phyloP scores from a whole-genome alignment of 37 sponge, comb jelly and placozoan genomes.

The Diacarnus erythraeanus region DNA sequence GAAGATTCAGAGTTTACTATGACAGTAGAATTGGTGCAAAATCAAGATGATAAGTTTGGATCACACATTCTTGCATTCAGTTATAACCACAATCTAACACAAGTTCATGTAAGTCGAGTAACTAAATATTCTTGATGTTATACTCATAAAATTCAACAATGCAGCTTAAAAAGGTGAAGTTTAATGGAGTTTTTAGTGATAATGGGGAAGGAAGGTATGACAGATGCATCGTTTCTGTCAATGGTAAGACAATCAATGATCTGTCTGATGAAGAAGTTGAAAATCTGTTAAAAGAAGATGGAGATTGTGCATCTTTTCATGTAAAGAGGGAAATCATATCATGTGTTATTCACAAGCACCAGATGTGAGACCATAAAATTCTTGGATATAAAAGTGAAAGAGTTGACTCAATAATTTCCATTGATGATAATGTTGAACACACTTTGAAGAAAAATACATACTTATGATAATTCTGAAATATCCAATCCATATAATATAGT shows the following conservation, averaged over 20 bases:
- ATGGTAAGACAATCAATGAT: conserved; percentile 42
- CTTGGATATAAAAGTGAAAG: not conserved
- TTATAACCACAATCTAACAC: conserved; percentile 25
- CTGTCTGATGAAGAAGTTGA: conserved; percentile 44
- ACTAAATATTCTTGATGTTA: too few species aligned
- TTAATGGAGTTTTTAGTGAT: conserved; percentile 34
- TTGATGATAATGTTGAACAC: too few species aligned
- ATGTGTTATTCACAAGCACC: not conserved
- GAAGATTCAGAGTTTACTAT: conserved; percentile 8
- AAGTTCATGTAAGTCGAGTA: conserved; percentile 28
- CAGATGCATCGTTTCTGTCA: conserved; percentile 66
- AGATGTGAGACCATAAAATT: not conserved
- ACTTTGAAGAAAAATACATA: too few species aligned
- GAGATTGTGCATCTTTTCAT: conserved; percentile 38
- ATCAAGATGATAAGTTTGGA: conserved; percentile 42
- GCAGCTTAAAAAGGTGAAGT: conserved; percentile 62
- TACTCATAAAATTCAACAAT: too few species aligned
- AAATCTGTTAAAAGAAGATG: conserved; percentile 49
- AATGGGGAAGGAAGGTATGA: conserved; percentile 53
- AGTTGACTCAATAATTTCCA: too few species aligned
- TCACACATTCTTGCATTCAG: conserved; percentile 51
- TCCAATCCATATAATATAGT: too few species aligned
- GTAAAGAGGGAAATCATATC: conserved; percentile 38
- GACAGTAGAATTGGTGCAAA: conserved; percentile 5
- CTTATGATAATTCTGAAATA: too few species aligned